These are phyloP conservation scores for Rhegmatorhina hoffmannsi DNA, from an alignment of 2,113 vertebrate genomes.

Conservation along the genomic window DNA sequence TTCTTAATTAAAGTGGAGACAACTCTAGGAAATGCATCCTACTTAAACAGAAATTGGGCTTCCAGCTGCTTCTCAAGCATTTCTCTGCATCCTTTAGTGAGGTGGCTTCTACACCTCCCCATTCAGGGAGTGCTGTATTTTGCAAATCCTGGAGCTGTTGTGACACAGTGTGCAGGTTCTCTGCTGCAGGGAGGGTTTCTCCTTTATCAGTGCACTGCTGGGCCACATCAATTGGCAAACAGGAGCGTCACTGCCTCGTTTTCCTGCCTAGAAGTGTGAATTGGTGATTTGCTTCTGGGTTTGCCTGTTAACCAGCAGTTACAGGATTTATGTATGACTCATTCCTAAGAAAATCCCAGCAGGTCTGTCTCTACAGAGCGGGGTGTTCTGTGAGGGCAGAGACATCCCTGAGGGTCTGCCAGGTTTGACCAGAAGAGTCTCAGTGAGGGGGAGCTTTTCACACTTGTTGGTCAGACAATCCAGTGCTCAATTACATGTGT, in stretches of 20 bases:
- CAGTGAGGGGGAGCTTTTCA: neutral
- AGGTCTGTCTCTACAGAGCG: fast-evolving
- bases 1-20: neutral
- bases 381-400: neutral
- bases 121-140: neutral
- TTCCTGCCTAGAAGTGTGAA: neutral
- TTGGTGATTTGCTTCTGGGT: neutral
- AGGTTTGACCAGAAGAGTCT: neutral
- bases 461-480: neutral
- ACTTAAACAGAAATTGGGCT: neutral
- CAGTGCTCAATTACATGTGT: neutral
- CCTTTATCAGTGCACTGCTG: neutral
- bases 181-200: neutral
- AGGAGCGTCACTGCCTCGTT: neutral
- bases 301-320: neutral
- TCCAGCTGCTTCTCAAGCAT: neutral
- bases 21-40: neutral
- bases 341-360: neutral
- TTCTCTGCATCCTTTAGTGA: neutral
- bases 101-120: neutral
- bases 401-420: neutral
- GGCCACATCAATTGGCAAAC: neutral
- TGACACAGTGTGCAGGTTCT: neutral
- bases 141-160: neutral
- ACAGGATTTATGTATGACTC: neutral